A percentile compares a stretch with the other conserved stretches of the same genome.
These are phyloP conservation scores for Eumeta japonica DNA, from an alignment of 1,140 invertebrate genomes.

Conservation along the genomic window DNA sequence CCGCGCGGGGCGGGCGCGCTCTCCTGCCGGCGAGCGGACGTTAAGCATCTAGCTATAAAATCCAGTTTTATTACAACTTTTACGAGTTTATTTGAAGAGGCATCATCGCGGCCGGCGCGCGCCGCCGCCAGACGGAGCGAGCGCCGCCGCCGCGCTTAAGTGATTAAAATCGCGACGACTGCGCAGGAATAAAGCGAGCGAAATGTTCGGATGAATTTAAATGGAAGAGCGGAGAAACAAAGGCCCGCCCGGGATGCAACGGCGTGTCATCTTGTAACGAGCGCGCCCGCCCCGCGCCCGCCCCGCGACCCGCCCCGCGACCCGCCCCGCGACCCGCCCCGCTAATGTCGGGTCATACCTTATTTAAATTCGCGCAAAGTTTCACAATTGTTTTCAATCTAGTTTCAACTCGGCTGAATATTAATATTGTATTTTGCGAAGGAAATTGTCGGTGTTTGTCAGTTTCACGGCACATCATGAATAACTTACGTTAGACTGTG, in stretches of 20 bases:
- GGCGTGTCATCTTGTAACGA: conserved; percentile 16
- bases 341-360: too few species aligned
- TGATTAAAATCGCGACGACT: conserved; percentile 39
- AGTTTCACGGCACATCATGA: too few species aligned
- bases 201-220: conserved; percentile 46
- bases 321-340: too few species aligned
- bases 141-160: conserved; percentile 32
- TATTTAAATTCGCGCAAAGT: too few species aligned
- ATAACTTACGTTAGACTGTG: too few species aligned
- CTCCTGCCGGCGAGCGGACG: neutral
- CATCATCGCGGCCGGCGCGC: conserved; percentile 6
- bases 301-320: neutral
- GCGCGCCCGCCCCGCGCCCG: neutral
- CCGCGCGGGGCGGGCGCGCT: conserved; percentile 2
- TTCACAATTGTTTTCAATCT: too few species aligned
- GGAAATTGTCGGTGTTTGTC: too few species aligned
- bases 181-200: conserved; percentile 29
- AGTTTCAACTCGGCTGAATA: too few species aligned
- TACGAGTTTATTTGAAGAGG: conserved; percentile 20
- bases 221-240: conserved; percentile 27
- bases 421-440: too few species aligned
- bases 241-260: conserved; percentile 17
- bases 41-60: conserved; percentile 8
- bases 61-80: conserved; percentile 20
- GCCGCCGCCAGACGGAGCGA: conserved; percentile 4